phyloP scores from a whole-genome alignment of 2,113 vertebrate species.

The Pelobates fuscus region DNA sequence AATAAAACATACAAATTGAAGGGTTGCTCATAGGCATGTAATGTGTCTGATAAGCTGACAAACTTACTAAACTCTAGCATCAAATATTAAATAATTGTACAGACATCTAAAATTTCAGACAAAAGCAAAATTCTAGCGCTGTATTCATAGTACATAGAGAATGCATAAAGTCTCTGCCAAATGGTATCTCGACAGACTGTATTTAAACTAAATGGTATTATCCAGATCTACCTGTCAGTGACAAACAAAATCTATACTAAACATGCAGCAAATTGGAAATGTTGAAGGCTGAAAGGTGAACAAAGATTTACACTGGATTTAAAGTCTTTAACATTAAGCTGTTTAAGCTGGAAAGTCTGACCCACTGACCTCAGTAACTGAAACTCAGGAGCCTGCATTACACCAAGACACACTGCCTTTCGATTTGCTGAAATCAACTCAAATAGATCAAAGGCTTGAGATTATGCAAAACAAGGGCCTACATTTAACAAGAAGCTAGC shows the following conservation, averaged over 20 bases:
- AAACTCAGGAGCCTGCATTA: slow-evolving; percentile 27
- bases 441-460: slow-evolving; percentile 25
- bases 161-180: background rate
- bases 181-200: background rate
- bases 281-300: slow-evolving; percentile 26
- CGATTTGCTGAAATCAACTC: slow-evolving; percentile 18
- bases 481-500: slow-evolving; percentile 9
- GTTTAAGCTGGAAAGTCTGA: slow-evolving; percentile 30
- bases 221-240: background rate
- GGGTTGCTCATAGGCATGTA: too few relatives aligned
- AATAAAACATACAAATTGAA: too few relatives aligned
- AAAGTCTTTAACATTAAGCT: slow-evolving; percentile 40
- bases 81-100: too few relatives aligned
- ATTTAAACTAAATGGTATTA: slow-evolving; percentile 7
- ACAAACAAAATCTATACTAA: slow-evolving; percentile 25
- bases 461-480: slow-evolving; percentile 9
- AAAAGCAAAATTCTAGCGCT: too few relatives aligned
- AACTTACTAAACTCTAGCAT: too few relatives aligned
- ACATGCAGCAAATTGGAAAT: slow-evolving; percentile 12
- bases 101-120: too few relatives aligned
- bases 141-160: too few relatives aligned
- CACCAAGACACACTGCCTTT: slow-evolving; percentile 2
- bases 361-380: slow-evolving; percentile 27
- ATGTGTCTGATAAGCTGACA: too few relatives aligned
- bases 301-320: slow-evolving; percentile 41